Percentiles rank a stretch among this genome's conserved stretches.
These are phyloP conservation scores for Saccopteryx bilineata DNA, from an alignment of 2,113 vertebrate species.

Conservation along the genomic window DNA sequence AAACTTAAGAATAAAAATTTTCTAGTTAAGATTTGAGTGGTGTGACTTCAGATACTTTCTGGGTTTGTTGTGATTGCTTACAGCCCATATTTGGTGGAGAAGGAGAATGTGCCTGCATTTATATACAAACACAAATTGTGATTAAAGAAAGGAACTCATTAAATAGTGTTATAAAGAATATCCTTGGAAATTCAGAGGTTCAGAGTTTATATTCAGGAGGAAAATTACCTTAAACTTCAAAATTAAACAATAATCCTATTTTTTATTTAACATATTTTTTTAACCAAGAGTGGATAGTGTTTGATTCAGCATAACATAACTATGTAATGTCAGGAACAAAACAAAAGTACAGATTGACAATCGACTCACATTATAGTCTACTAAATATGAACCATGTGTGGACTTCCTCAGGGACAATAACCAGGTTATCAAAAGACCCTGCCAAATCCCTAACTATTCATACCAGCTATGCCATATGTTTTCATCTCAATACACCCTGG, in stretches of 20 bases:
- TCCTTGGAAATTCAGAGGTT: conserved; percentile 40
- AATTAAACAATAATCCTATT: conserved; percentile 35
- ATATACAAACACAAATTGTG: background rate
- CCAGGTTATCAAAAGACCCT: background rate
- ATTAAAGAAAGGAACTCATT: conserved; percentile 52
- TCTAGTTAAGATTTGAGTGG: conserved; percentile 38
- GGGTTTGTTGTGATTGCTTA: conserved; percentile 17
- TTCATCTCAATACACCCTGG: background rate
- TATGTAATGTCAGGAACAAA: background rate
- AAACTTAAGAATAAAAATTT: conserved; percentile 27
- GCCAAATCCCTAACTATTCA: background rate
- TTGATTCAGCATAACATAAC: background rate
- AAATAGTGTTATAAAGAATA: background rate
- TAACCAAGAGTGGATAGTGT: background rate
- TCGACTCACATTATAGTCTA: background rate
- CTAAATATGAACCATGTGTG: background rate
- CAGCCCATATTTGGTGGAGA: background rate
- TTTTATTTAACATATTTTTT: background rate
- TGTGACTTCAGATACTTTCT: conserved; percentile 5
- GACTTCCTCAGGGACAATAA: background rate
- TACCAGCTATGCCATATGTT: background rate
- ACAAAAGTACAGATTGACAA: background rate
- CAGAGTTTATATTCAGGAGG: background rate
- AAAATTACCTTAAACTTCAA: background rate
- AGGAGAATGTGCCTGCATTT: background rate